Evolutionary conservation across 2,888 invertebrate species (phyloP).

Genomic region (Andrena chrysosceles): DNA sequence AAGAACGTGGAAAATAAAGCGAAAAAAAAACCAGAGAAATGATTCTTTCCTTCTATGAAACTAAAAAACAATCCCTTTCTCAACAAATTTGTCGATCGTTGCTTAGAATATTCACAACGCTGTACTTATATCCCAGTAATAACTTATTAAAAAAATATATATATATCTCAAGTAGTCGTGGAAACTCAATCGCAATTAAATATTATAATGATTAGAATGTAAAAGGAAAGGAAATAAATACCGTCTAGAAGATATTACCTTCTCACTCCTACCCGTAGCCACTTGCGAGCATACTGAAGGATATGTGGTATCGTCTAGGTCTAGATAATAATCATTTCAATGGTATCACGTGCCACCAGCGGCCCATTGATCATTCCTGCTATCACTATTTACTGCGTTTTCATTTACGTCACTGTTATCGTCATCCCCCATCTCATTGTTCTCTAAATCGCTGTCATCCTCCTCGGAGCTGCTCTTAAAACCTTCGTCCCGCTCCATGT

Average conservation of each 20-base stretch:
- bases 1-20: neutral
- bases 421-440: slow-evolving; percentile 56
- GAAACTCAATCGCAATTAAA: neutral
- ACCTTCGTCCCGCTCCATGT: slow-evolving; percentile 65
- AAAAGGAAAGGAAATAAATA: slow-evolving; percentile 15
- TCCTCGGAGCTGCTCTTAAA: slow-evolving; percentile 73
- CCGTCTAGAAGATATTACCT: slow-evolving; percentile 31
- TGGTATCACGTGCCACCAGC: slow-evolving; percentile 42
- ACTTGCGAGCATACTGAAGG: slow-evolving; percentile 20
- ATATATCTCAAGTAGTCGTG: neutral
- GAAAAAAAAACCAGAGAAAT: slow-evolving; percentile 4
- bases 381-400: slow-evolving; percentile 31
- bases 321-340: slow-evolving; percentile 31
- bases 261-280: slow-evolving; percentile 13
- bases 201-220: neutral
- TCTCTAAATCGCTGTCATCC: slow-evolving; percentile 62
- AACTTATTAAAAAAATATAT: slow-evolving; percentile 3
- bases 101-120: slow-evolving; percentile 4
- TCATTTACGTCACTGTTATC: slow-evolving; percentile 42
- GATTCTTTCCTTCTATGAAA: neutral
- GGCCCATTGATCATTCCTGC: slow-evolving; percentile 41
- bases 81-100: slow-evolving; percentile 25
- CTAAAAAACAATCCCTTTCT: neutral
- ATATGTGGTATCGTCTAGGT: slow-evolving; percentile 52
- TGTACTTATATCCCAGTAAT: neutral